Evolutionary conservation across 2,113 vertebrate species (phyloP).

Genomic region (Bambusicola thoracicus): DNA sequence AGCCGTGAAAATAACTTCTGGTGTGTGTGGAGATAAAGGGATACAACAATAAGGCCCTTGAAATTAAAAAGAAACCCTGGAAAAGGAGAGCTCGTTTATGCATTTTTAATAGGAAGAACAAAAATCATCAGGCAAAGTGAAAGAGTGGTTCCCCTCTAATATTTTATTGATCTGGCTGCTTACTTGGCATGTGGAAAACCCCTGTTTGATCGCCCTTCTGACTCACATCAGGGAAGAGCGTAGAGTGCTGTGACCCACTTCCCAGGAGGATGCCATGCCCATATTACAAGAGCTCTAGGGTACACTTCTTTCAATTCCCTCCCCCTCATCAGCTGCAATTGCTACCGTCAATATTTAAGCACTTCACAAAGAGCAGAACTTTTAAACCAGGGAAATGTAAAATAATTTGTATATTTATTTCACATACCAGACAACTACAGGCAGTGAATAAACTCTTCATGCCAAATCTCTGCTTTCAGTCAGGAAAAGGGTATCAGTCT

Average conservation of each 20-base stretch:
- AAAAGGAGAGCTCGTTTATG: not conserved
- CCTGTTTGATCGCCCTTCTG: not conserved
- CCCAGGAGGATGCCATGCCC: not conserved
- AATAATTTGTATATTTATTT: constrained; percentile 11
- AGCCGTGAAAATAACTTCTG: not conserved
- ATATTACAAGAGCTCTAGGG: not conserved
- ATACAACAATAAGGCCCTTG: not conserved
- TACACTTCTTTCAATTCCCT: not conserved
- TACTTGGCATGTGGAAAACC: not conserved
- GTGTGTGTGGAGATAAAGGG: not conserved
- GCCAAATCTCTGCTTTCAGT: not conserved
- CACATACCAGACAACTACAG: not conserved
- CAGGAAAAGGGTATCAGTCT: not conserved
- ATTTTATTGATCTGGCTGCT: not conserved
- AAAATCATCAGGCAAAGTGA: not conserved
- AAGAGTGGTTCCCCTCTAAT: not conserved
- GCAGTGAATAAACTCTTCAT: constrained; percentile 6
- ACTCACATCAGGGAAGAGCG: not conserved
- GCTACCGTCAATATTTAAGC: not conserved
- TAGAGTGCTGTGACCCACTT: not conserved
- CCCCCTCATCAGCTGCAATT: not conserved
- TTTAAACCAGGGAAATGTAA: not conserved
- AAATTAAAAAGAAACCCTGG: not conserved
- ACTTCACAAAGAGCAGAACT: not conserved
- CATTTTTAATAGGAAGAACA: constrained; percentile 16